Evolutionary conservation across 2,888 invertebrate genomes (phyloP).

Genomic region (Cremastinae sp.): DNA sequence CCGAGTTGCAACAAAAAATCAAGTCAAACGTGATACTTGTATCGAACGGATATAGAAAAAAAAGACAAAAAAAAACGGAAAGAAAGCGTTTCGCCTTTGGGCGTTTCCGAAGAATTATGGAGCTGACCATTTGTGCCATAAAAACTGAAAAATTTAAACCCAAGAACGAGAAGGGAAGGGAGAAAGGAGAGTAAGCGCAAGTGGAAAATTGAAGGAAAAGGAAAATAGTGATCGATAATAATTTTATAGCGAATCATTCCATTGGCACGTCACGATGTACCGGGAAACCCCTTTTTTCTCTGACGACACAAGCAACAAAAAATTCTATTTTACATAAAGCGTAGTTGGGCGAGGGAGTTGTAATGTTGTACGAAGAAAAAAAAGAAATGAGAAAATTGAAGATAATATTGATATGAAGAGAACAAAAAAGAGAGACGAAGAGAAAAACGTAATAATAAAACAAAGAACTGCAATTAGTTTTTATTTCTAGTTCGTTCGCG

Average conservation of each 20-base stretch:
- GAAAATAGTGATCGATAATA: slow-evolving; percentile 63
- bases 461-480: slow-evolving; percentile 56
- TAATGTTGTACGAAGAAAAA: slow-evolving; percentile 63
- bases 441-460: slow-evolving; percentile 31
- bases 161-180: slow-evolving; percentile 45
- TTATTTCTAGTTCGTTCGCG: slow-evolving; percentile 44
- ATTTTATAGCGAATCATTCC: slow-evolving; percentile 67
- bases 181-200: slow-evolving; percentile 34
- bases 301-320: slow-evolving; percentile 65
- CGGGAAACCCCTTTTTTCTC: slow-evolving; percentile 65
- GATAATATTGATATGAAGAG: slow-evolving; percentile 55
- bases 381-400: no score
- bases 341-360: slow-evolving; percentile 66
- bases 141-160: slow-evolving; percentile 64
- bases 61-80: background rate
- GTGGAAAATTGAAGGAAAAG: slow-evolving; percentile 29
- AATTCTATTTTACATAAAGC: slow-evolving; percentile 74
- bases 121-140: slow-evolving; percentile 75
- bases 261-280: slow-evolving; percentile 66
- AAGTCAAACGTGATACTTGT: slow-evolving; percentile 13
- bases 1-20: slow-evolving; percentile 23
- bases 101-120: slow-evolving; percentile 66
- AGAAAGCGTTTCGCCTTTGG: slow-evolving; percentile 25
- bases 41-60: slow-evolving; percentile 9
- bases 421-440: slow-evolving; percentile 14